Conservation (phyloP, 2,888 invertebrate species). For the Heliconius erato region DNA sequence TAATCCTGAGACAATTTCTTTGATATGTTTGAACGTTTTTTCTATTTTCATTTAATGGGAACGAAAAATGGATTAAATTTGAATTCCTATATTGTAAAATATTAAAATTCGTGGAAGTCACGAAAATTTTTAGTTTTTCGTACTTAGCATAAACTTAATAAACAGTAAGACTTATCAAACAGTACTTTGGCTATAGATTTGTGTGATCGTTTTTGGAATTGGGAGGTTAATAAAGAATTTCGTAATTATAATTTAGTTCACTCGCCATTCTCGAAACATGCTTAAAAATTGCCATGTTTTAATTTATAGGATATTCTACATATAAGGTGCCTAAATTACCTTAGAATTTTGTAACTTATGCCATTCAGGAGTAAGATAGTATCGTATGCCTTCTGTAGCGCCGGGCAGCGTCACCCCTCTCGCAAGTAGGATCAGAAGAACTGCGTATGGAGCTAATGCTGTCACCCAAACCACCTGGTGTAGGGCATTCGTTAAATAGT, state of each 20-base stretch:
- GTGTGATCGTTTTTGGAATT: not conserved
- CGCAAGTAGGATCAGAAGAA: constrained; percentile 93
- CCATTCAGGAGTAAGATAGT: constrained; percentile 96
- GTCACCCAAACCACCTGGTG: constrained; percentile 96
- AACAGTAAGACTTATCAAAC: too few species aligned
- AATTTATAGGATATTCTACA: not conserved
- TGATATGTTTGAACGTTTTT: too few species aligned
- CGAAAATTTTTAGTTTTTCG: not conserved
- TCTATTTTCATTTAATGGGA: too few species aligned
- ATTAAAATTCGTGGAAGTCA: too few species aligned
- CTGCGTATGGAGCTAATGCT: constrained; percentile 96
- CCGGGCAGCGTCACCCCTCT: constrained; percentile 95
- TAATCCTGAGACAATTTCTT: too few species aligned
- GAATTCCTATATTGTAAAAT: not conserved
- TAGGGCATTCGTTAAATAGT: too few species aligned
- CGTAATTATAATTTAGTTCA: not conserved
- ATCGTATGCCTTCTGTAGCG: constrained; percentile 93
- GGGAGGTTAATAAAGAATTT: not conserved
- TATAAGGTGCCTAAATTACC: constrained; percentile 71
- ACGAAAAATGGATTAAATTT: not conserved
- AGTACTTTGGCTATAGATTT: too few species aligned
- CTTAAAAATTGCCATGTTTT: not conserved
- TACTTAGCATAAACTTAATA: too few species aligned
- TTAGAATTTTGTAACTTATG: constrained; percentile 91
- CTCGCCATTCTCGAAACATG: not conserved